These are phyloP conservation scores for Fulica atra DNA, from an alignment of 2,113 vertebrate genomes.

Conservation along the genomic window DNA sequence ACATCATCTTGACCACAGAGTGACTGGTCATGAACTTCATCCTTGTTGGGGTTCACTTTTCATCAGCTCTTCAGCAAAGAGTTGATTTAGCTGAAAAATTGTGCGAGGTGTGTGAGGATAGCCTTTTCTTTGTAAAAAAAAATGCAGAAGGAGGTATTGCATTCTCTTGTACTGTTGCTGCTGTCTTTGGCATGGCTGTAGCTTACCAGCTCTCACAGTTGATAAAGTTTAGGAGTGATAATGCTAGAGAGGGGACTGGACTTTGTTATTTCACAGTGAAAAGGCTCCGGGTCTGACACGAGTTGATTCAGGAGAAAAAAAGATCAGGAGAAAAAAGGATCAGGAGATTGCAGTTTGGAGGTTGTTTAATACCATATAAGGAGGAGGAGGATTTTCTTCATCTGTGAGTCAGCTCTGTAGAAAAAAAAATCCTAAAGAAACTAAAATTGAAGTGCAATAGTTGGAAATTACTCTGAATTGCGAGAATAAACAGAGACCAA, in stretches of 20 bases:
- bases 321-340: neutral
- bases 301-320: neutral
- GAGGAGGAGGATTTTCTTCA: neutral
- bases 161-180: neutral
- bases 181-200: neutral
- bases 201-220: neutral
- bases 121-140: neutral
- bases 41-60: neutral
- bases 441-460: neutral
- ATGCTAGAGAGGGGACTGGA: neutral
- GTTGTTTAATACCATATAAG: neutral
- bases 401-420: neutral
- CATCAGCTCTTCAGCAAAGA: neutral
- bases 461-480: neutral
- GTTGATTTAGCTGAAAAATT: neutral
- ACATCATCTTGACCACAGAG: accelerated
- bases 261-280: neutral
- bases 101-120: neutral
- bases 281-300: neutral
- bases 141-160: neutral
- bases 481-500: neutral
- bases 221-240: neutral
- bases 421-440: neutral
- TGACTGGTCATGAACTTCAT: neutral
- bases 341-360: neutral